phyloP scores from a whole-genome alignment of 92 coral and sea anemone species.

The Zoanthus sociatus region DNA sequence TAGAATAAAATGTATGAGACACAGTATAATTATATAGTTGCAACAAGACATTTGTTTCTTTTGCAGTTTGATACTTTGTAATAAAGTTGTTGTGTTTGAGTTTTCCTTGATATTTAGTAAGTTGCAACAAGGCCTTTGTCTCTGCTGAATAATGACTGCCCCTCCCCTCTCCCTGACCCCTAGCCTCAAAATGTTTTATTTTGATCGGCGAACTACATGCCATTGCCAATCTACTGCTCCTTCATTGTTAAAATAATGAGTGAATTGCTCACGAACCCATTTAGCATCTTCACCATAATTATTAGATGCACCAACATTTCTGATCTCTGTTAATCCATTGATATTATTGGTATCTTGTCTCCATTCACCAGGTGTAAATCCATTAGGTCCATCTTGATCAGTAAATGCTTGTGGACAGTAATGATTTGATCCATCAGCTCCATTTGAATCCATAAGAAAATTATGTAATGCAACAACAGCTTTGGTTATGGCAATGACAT shows the following conservation, averaged over 20 bases:
- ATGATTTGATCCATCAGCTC: slow-evolving; percentile 17
- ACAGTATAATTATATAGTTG: background rate
- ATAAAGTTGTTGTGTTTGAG: slow-evolving; percentile 7
- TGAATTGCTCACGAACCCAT: slow-evolving; percentile 11
- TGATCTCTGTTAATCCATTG: slow-evolving; percentile 10
- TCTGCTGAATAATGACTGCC: slow-evolving; percentile 15
- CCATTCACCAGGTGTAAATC: slow-evolving; percentile 8
- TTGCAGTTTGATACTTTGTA: slow-evolving; percentile 9
- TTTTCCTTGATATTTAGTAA: slow-evolving; percentile 11
- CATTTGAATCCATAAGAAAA: slow-evolving; percentile 11
- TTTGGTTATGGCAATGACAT: slow-evolving; percentile 16
- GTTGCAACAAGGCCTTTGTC: slow-evolving; percentile 12
- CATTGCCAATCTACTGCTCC: background rate
- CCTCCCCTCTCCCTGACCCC: background rate
- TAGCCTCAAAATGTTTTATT: slow-evolving; percentile 10
- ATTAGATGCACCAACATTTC: slow-evolving; percentile 16
- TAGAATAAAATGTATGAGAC: background rate
- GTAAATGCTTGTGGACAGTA: slow-evolving; percentile 9
- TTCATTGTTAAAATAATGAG: slow-evolving; percentile 6
- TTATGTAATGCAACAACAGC: slow-evolving; percentile 13
- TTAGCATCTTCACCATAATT: slow-evolving; percentile 9
- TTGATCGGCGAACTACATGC: background rate
- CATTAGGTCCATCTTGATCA: slow-evolving; percentile 14
- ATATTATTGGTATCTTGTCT: slow-evolving; percentile 11
- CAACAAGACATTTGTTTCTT: background rate